phyloP scores from a whole-genome alignment of 2,113 vertebrate species.

The Lipophrys pholis region DNA sequence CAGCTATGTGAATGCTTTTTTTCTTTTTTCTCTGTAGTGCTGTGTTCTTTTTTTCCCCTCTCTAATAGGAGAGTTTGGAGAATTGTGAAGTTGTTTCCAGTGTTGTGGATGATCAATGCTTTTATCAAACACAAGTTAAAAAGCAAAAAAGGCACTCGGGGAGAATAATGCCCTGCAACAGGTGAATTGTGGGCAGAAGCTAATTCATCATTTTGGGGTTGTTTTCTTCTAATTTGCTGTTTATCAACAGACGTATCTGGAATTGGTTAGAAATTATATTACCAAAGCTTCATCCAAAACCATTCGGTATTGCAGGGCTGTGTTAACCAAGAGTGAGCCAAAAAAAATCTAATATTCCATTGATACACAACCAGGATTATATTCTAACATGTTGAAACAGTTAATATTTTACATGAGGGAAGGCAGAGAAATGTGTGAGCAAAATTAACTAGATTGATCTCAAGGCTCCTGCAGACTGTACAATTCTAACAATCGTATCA shows the following conservation, averaged over 20 bases:
- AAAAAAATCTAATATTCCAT: too few species aligned
- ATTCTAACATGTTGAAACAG: neutral
- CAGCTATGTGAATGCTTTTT: slow-evolving; percentile 32
- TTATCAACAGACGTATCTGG: slow-evolving; percentile 7
- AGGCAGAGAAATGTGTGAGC: too few species aligned
- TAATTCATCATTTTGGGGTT: slow-evolving; percentile 25
- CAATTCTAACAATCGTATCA: too few species aligned
- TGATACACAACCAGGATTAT: neutral
- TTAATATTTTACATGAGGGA: too few species aligned
- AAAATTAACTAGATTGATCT: too few species aligned
- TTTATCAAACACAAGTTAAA: slow-evolving; percentile 66
- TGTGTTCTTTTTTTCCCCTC: slow-evolving; percentile 36
- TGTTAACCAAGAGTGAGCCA: neutral
- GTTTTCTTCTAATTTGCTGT: slow-evolving; percentile 6
- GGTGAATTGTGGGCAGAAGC: slow-evolving; percentile 14
- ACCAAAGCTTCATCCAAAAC: neutral
- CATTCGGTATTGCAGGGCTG: too few species aligned
- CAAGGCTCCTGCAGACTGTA: too few species aligned
- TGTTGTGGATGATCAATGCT: slow-evolving; percentile 58
- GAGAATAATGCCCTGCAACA: slow-evolving; percentile 40
- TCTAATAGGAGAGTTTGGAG: slow-evolving; percentile 59
- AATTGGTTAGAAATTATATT: neutral
- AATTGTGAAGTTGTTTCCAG: slow-evolving; percentile 64
- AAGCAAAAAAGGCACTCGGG: slow-evolving; percentile 41
- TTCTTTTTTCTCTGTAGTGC: slow-evolving; percentile 17